Evolutionary conservation across 2,113 vertebrate genomes (phyloP).

Genomic region (Phalacrocorax pelagicus): DNA sequence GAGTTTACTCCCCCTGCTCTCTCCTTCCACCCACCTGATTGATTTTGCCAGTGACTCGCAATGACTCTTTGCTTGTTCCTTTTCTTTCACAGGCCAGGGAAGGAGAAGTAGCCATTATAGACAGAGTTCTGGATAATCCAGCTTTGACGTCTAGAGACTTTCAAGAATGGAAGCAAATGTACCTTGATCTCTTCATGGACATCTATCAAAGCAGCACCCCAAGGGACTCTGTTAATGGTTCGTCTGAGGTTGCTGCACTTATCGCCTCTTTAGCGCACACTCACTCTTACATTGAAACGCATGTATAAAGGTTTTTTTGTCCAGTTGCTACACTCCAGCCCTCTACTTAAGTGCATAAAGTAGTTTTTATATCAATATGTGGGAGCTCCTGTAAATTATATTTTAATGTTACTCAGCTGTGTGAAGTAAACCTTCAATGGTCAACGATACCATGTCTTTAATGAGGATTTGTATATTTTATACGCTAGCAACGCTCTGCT

Average conservation of each 20-base stretch:
- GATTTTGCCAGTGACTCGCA: neutral
- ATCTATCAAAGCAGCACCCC: conserved; percentile 73
- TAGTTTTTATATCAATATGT: conserved; percentile 74
- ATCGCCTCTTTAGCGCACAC: conserved; percentile 90
- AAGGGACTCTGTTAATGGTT: conserved; percentile 74
- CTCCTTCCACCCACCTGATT: fast-evolving
- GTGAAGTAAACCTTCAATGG: conserved; percentile 69
- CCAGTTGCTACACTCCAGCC: conserved; percentile 43
- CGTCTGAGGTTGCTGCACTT: conserved; percentile 81
- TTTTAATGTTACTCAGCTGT: conserved; percentile 75
- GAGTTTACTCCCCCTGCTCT: neutral
- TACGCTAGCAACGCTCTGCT: conserved; percentile 70
- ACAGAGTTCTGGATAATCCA: conserved; percentile 93
- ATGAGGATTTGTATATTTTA: conserved; percentile 80
- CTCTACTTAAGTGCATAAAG: conserved; percentile 58
- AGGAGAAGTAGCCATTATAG: conserved; percentile 96
- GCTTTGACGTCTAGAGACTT: conserved; percentile 94
- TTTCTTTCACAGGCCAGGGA: conserved; percentile 92
- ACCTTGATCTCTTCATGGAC: conserved; percentile 92
- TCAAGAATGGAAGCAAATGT: conserved; percentile 95
- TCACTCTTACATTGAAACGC: conserved; percentile 97
- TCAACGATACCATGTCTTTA: conserved; percentile 66
- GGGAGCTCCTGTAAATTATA: conserved; percentile 72
- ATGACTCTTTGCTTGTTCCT: conserved; percentile 66
- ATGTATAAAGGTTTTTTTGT: conserved; percentile 81